These are phyloP conservation scores for Hyperopisus bebe DNA, from an alignment of 2,113 vertebrate species.

Conservation along the genomic window DNA sequence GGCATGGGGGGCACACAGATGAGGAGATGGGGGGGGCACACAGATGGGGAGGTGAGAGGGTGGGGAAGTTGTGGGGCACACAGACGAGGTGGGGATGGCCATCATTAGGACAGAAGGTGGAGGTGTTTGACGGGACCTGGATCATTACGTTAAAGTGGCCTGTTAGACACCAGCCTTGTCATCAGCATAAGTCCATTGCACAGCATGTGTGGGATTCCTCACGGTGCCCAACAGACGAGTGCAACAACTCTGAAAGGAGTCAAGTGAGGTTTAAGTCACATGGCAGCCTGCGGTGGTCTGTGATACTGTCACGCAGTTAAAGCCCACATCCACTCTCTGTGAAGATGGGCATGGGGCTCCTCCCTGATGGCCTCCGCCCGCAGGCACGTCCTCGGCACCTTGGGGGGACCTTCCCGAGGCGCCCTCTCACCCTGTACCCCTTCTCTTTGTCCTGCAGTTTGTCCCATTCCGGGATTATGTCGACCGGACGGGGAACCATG, in stretches of 20 bases:
- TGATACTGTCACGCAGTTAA: neutral
- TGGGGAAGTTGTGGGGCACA: neutral
- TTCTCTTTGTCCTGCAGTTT: slow-evolving; percentile 64
- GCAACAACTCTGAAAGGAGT: neutral
- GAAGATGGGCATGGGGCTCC: neutral
- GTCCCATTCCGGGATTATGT: slow-evolving; percentile 96
- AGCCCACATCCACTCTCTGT: neutral
- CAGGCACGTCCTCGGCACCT: neutral
- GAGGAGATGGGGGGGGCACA: too few species aligned
- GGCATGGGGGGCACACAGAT: neutral
- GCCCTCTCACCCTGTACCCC: neutral
- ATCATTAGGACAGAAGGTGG: neutral
- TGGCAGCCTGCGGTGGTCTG: neutral
- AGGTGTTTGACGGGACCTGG: neutral
- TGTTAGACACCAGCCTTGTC: neutral
- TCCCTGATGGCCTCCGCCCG: neutral
- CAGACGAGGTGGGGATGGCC: neutral
- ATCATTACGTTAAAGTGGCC: neutral
- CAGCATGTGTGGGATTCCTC: neutral
- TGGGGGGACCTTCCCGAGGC: neutral
- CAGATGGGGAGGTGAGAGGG: neutral
- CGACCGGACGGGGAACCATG: slow-evolving; percentile 88
- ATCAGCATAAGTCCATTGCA: neutral
- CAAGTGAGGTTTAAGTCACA: neutral
- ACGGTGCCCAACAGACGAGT: neutral